These are phyloP conservation scores for Sycobia sp. DNA, from an alignment of 1,140 invertebrate species.

Conservation along the genomic window DNA sequence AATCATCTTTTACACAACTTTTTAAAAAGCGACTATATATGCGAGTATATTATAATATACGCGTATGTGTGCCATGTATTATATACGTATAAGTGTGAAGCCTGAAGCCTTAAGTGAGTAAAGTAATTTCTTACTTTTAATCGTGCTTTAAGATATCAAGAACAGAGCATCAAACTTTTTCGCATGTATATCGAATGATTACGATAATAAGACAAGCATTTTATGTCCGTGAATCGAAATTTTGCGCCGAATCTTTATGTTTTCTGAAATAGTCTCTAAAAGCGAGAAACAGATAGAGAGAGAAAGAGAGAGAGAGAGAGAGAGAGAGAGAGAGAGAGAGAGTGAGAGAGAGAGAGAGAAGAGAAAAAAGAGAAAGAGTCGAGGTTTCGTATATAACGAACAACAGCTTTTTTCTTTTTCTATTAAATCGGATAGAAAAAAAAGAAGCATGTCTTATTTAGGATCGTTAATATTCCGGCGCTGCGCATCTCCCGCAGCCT, in stretches of 20 bases:
- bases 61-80: too few relatives aligned
- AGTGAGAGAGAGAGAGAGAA: too few relatives aligned
- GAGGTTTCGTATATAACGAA: too few relatives aligned
- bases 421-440: conserved; percentile 1
- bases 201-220: conserved; percentile 27
- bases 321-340: too few relatives aligned
- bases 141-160: conserved; percentile 27
- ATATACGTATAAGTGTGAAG: conserved; percentile 3
- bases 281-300: too few relatives aligned
- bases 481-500: background rate
- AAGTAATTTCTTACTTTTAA: conserved; percentile 18
- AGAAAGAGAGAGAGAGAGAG: too few relatives aligned
- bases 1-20: conserved; percentile 1
- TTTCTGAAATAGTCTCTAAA: conserved; percentile 12
- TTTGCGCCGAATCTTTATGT: conserved; percentile 19
- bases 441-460: conserved; percentile 25
- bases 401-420: too few relatives aligned
- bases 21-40: too few relatives aligned
- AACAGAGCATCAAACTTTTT: conserved; percentile 24
- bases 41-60: too few relatives aligned
- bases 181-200: conserved; percentile 27
- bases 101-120: conserved; percentile 4
- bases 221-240: conserved; percentile 20
- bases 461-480: conserved; percentile 28
- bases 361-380: too few relatives aligned